Base-by-base conservation (phyloP, 2,113 vertebrate genomes). In the Periophthalmodon schlosseri region DNA sequence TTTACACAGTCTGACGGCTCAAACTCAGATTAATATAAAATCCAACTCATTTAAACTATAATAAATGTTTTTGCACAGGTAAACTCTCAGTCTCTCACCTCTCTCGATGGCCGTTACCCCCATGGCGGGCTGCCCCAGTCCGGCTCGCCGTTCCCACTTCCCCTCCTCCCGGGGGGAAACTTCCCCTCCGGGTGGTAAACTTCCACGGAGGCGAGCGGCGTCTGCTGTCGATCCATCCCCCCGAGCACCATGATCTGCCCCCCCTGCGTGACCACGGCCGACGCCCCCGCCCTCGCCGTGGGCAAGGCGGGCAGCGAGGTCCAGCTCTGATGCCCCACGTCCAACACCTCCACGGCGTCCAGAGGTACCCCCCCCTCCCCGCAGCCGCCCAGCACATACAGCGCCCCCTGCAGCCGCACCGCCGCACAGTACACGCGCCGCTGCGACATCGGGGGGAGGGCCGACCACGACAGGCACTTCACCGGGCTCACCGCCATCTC, bases 341-440 rank as follows among this genome's bases (percentile, higher is more conserved):
- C 97, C 86, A 99, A 87, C 49, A 94, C 92, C 84, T 99, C 98
- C 0, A 90, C 94, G 0, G 93, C 92, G 75, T 96, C 96, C 92
- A 99, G 83, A 18, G 97, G 96, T 68, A 93, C 71, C 28, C 97
- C 98, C 0, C 91, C 92, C 66, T 91, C 89, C 11, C 96, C 95
- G 87, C 98, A 99, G 85, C 98, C 98, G 8, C 97, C 98, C 88
- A 97, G 84, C 79, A 99, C 97, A 16, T 96, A 96, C 24, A 99
- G 88, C 72, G 94, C 95, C 69, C 95, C 95, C 15, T 96, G 95
- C n/a, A 93, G 94, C 86, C 95, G 91, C 0, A 90, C 84, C 0
- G 96, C 94, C 0, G 96, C 95, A 91, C 96, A 96, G 91, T 99
- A 99, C 13, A 99, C 97, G 0, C 97, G 94, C 52, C 93, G 91